Conservation (phyloP, 1,140 invertebrate genomes). For the Heliconius congener region DNA sequence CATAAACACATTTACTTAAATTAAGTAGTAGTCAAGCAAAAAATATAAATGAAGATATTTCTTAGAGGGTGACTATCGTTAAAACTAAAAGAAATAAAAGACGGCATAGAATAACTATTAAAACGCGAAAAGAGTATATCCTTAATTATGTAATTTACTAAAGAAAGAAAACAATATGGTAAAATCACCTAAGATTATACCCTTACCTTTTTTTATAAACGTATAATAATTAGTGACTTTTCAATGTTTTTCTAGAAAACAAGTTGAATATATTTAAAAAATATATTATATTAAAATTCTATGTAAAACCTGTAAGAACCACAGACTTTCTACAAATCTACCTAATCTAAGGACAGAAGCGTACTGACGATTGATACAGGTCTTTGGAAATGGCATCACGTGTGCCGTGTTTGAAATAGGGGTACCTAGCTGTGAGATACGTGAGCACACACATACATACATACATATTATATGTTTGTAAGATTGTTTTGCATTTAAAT, state of each 20-base stretch:
- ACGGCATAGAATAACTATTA: background rate
- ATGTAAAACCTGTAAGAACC: background rate
- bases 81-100: background rate
- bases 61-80: no score
- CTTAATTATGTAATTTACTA: no score
- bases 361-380: constrained; percentile 17
- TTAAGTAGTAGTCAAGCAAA: no score
- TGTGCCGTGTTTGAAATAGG: constrained; percentile 21
- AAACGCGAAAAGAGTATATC: no score
- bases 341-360: constrained; percentile 11
- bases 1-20: no score
- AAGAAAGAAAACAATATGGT: no score
- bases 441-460: background rate
- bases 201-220: no score
- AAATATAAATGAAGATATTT: no score
- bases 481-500: constrained; percentile 2
- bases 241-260: no score
- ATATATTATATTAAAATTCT: background rate
- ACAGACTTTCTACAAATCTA: background rate
- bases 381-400: constrained; percentile 27
- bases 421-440: background rate
- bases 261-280: background rate
- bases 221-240: no score
- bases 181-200: no score
- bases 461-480: background rate